These are phyloP conservation scores for human DNA, from an alignment of 2,113 vertebrate genomes.

Conservation along the genomic window DNA sequence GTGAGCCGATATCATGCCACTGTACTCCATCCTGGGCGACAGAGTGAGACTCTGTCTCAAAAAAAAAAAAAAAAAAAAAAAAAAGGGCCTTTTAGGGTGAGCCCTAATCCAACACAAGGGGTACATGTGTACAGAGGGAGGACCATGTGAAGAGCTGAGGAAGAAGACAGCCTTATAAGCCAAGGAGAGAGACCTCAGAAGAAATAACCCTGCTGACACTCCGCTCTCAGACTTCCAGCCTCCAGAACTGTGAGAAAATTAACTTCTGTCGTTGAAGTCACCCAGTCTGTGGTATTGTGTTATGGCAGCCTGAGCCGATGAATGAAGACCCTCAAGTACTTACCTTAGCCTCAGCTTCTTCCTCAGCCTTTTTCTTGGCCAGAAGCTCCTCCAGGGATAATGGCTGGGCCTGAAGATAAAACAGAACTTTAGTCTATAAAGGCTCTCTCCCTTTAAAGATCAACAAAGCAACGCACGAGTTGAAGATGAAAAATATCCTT, in stretches of 20 bases:
- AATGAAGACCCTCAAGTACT: neutral
- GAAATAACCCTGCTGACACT: neutral
- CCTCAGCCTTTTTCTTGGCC: conserved; percentile 97
- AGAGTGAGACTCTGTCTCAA: no score
- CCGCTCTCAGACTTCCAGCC: neutral
- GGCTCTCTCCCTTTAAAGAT: neutral
- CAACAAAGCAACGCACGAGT: neutral
- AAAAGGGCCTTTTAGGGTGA: neutral
- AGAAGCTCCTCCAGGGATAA: conserved; percentile 97
- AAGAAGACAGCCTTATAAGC: neutral
- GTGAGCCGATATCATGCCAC: no score
- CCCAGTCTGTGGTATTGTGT: neutral
- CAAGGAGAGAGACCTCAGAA: neutral
- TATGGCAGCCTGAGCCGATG: neutral
- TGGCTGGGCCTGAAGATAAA: conserved; percentile 88
- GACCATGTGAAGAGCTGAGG: neutral
- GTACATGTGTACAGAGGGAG: neutral
- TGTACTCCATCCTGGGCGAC: no score
- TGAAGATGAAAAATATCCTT: neutral
- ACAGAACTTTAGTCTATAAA: neutral
- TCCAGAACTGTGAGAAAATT: fast-evolving
- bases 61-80: no score
- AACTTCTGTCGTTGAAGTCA: neutral
- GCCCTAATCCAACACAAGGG: neutral
- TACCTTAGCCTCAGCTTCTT: conserved; percentile 97